phyloP scores from a whole-genome alignment of 2,797 vertebrate genomes.

The Sitta carolinensis region DNA sequence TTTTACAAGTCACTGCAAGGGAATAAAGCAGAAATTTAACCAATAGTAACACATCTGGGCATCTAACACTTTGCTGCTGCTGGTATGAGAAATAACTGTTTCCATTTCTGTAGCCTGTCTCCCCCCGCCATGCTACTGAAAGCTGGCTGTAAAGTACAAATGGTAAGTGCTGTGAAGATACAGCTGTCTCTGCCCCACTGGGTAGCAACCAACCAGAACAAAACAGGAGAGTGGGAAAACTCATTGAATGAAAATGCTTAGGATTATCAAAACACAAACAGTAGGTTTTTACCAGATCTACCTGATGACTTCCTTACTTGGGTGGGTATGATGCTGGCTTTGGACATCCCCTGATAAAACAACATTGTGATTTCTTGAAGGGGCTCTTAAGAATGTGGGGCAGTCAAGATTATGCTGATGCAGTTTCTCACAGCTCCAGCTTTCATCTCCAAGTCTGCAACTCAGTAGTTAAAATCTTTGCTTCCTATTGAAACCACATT shows the following conservation, averaged over 20 bases:
- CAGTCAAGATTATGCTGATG: background rate
- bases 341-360: background rate
- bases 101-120: background rate
- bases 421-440: background rate
- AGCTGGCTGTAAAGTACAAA: background rate
- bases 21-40: background rate
- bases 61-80: background rate
- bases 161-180: background rate
- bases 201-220: background rate
- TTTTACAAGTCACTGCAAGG: background rate
- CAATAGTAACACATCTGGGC: background rate
- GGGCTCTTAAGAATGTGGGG: background rate
- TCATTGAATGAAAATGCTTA: background rate
- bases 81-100: background rate
- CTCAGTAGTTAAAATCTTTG: background rate
- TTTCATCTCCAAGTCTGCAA: background rate
- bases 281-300: background rate
- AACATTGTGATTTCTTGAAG: background rate
- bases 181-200: background rate
- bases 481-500: background rate
- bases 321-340: background rate
- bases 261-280: background rate
- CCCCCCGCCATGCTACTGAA: background rate
- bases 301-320: rapidly evolving
- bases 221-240: background rate